These are phyloP conservation scores for Rana temporaria DNA, from an alignment of 2,113 vertebrate species.

Conservation along the genomic window DNA sequence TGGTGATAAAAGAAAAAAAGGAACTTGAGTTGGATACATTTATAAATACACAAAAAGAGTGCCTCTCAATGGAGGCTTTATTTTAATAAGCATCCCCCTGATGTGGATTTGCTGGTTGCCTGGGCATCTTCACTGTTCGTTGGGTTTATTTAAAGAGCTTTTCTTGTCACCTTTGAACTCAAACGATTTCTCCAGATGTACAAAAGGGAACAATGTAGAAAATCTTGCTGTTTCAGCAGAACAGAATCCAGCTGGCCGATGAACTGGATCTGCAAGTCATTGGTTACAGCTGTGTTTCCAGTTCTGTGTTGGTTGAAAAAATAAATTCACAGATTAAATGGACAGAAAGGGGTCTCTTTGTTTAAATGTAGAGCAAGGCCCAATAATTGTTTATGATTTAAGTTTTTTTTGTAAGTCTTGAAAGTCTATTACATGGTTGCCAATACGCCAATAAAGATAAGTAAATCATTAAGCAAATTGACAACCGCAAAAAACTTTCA, in stretches of 20 bases:
- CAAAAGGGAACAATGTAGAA: slow-evolving; percentile 81
- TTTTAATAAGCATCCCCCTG: slow-evolving; percentile 52
- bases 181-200: slow-evolving; percentile 93
- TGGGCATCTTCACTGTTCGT: slow-evolving; percentile 62
- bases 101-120: slow-evolving; percentile 46
- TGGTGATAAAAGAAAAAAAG: not conserved
- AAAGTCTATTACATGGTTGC: too few species aligned
- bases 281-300: slow-evolving; percentile 95
- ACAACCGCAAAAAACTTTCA: too few species aligned
- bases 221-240: slow-evolving; percentile 93
- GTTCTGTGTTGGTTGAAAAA: slow-evolving; percentile 96
- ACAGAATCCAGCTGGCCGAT: slow-evolving; percentile 86
- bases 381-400: slow-evolving; percentile 79
- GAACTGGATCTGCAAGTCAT: slow-evolving; percentile 86
- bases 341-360: slow-evolving; percentile 81
- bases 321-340: slow-evolving; percentile 94
- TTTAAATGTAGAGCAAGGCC: slow-evolving; percentile 78
- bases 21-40: slow-evolving; percentile 9
- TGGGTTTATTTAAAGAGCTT: slow-evolving; percentile 88
- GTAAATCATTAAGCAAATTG: too few species aligned
- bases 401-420: slow-evolving; percentile 72
- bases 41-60: slow-evolving; percentile 38
- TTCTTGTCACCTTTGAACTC: slow-evolving; percentile 86
- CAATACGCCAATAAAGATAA: too few species aligned
- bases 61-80: slow-evolving; percentile 40